Base-by-base conservation (phyloP, 1,140 invertebrate genomes). In the Pissodes strobi region DNA sequence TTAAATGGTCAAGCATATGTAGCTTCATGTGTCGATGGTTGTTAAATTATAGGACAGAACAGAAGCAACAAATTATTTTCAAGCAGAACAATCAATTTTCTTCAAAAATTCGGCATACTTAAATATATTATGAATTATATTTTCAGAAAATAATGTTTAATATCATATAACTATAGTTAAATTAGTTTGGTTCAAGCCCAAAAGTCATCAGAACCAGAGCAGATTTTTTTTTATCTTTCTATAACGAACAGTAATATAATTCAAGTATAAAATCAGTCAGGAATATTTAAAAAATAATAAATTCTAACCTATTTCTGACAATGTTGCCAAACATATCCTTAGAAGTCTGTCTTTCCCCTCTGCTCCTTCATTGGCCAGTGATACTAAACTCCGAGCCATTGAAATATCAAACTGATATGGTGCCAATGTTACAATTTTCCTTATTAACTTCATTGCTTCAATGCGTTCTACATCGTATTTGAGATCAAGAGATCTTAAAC, bases 401-500 rank as follows among this genome's bases (percentile, higher is more conserved):
- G 86, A 84, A 13, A 84, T 73, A 39, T 88, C 86, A 67, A 92
- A 87, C 45, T 83, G 79, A 18, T 80, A 73, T 2, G 90, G 88
- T 21, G 87, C 82, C 41, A 92, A 76, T 1, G 86, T 79, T 18
- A 92, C 78, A 15, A 90, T 83, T 66, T 88, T 86, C 64, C 92
- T 80, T 25, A 91, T 87, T 13, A 97, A 83, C 73, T 93, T 86
- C 60, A 97, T 80, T 0, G 93, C 93, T 80, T 97, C 94, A 38
- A 95, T 85, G 21, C 94, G 84, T 77, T 97, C 95, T 60, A 90
- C 86, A 72, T 95, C 91, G 78, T 96, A 95, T 67, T 91, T 85
- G 43, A 97, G 80, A 80, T 97, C 94, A 73, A 97, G 85, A 70
- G 85, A 90, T 62, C 89, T 87, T 23, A 13, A 59, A 66, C 80